Conservation (phyloP, 1,140 invertebrate genomes). For the Leptinotarsa texana region DNA sequence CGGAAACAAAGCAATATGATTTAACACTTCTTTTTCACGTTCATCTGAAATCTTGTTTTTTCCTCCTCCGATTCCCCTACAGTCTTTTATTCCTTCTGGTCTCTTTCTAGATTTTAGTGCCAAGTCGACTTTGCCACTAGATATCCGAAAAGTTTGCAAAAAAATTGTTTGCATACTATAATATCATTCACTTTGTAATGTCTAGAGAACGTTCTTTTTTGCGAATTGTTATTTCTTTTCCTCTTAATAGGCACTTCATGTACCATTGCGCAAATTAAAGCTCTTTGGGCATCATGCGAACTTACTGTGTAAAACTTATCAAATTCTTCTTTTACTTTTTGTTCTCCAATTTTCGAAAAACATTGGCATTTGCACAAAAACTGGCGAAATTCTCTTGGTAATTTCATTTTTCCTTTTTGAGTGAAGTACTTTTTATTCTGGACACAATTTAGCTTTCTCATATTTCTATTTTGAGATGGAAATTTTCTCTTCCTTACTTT, state of each 20-base stretch:
- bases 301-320: slow-evolving; percentile 10
- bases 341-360: slow-evolving; percentile 1
- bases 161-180: slow-evolving; percentile 16
- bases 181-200: background rate
- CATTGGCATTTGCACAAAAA: slow-evolving; percentile 13
- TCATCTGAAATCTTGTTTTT: slow-evolving; percentile 15
- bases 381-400: background rate
- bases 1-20: slow-evolving; percentile 11
- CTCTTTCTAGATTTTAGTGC: background rate
- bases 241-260: slow-evolving; percentile 9
- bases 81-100: slow-evolving; percentile 12
- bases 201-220: slow-evolving; percentile 3
- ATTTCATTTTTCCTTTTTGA: background rate
- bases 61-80: slow-evolving; percentile 5
- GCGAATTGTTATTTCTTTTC: slow-evolving; percentile 13
- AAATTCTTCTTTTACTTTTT: slow-evolving; percentile 6
- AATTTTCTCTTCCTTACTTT: slow-evolving; percentile 13
- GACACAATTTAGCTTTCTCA: slow-evolving; percentile 2
- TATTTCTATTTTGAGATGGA: slow-evolving; percentile 4
- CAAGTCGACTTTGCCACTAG: slow-evolving; percentile 6
- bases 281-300: slow-evolving; percentile 13
- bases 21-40: background rate
- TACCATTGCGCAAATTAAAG: slow-evolving; percentile 15
- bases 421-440: slow-evolving; percentile 10
- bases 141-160: slow-evolving; percentile 8